phyloP scores from a whole-genome alignment of 2,888 invertebrate genomes.

The Ellobium chinense region DNA sequence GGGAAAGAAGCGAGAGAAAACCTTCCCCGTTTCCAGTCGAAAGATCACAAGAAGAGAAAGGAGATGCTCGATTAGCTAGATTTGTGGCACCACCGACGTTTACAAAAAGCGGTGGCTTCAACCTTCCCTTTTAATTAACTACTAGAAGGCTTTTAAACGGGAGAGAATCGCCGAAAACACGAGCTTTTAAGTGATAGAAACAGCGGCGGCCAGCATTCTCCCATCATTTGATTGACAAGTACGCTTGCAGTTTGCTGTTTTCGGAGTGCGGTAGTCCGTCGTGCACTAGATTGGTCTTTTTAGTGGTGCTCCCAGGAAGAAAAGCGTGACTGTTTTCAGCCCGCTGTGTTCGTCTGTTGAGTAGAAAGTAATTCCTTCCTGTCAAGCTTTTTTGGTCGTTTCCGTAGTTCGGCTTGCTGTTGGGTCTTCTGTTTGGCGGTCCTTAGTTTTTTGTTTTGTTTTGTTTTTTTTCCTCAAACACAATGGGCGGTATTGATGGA shows the following conservation, averaged over 20 bases:
- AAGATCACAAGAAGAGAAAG: constrained; percentile 26
- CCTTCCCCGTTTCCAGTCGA: background rate
- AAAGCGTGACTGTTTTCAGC: no score
- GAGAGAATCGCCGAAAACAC: background rate
- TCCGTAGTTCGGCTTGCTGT: no score
- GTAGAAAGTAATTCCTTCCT: no score
- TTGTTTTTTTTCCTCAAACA: no score
- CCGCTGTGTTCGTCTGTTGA: no score
- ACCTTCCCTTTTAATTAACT: constrained; percentile 27
- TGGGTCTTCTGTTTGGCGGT: no score
- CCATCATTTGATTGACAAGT: constrained; percentile 20
- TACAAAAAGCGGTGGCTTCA: background rate
- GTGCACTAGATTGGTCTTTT: background rate
- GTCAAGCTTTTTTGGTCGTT: no score
- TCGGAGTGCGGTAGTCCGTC: background rate
- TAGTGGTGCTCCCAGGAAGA: no score
- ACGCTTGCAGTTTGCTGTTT: constrained; percentile 4
- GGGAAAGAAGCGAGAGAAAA: constrained; percentile 5
- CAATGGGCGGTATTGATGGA: no score
- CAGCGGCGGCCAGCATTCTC: background rate
- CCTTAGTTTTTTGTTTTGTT: no score
- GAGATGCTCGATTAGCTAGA: constrained; percentile 30
- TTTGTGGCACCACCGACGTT: background rate
- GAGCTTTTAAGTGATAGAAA: constrained; percentile 24
- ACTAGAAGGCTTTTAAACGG: constrained; percentile 10